Evolutionary conservation across 2,888 invertebrate genomes (phyloP).

Genomic region (Mesorhabditis spiculigera): DNA sequence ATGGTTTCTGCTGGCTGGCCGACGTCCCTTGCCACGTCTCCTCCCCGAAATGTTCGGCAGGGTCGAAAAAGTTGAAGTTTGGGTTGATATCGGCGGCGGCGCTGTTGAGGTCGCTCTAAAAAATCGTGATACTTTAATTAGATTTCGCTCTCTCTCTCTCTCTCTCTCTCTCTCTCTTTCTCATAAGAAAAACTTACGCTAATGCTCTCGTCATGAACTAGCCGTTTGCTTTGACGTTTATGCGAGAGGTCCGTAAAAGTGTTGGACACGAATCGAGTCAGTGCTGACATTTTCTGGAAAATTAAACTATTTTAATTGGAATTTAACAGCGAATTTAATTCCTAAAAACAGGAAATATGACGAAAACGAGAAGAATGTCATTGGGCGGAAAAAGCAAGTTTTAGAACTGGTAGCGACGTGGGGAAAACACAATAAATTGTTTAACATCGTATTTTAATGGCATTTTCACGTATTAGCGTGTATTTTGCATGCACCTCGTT

Average conservation of each 20-base stretch:
- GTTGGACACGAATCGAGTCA: not conserved
- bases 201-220: constrained; percentile 3
- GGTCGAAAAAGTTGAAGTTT: constrained; percentile 5
- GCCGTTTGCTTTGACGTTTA: not conserved
- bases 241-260: not conserved
- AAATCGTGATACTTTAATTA: not conserved
- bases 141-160: not conserved
- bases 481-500: too few species aligned
- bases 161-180: not conserved
- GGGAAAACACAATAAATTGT: too few species aligned
- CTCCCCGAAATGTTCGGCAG: not conserved
- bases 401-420: too few species aligned
- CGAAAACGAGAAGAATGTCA: too few species aligned
- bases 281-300: not conserved
- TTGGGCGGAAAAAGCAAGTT: too few species aligned
- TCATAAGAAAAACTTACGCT: not conserved
- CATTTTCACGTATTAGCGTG: too few species aligned
- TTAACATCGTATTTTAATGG: too few species aligned
- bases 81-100: not conserved
- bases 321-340: too few species aligned
- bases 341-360: too few species aligned
- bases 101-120: not conserved
- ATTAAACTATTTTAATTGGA: not conserved
- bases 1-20: too few species aligned
- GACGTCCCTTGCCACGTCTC: not conserved